Percentiles rank a stretch among this genome's conserved stretches.
These are phyloP conservation scores for Harpagifer antarcticus DNA, from an alignment of 2,797 vertebrate genomes.

Conservation along the genomic window DNA sequence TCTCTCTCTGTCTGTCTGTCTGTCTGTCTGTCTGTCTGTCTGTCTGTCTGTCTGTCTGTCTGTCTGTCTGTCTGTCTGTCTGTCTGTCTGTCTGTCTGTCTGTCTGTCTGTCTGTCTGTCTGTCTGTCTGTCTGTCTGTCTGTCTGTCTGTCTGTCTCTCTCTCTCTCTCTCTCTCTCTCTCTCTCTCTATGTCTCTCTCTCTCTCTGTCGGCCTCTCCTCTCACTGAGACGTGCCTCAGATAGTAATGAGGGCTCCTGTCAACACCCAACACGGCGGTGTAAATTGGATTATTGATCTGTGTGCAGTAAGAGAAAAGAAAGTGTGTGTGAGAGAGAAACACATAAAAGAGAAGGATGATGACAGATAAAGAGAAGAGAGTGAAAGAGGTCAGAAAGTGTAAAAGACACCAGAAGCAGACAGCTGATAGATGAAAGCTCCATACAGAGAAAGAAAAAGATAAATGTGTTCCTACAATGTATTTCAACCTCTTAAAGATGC, in stretches of 20 bases:
- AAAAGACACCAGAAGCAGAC: constrained; percentile 1
- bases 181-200: not conserved
- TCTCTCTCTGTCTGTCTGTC: too few relatives aligned
- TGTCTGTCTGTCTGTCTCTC: too few relatives aligned
- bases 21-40: too few relatives aligned
- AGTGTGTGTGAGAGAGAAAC: not conserved
- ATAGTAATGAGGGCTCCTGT: constrained; percentile 11
- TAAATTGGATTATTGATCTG: constrained; percentile 51
- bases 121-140: too few relatives aligned
- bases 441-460: not conserved
- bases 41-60: too few relatives aligned
- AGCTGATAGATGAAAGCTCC: not conserved
- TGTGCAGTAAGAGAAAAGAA: not conserved
- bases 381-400: not conserved
- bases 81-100: too few relatives aligned
- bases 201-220: not conserved
- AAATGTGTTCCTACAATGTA: not conserved
- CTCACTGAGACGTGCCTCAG: constrained; percentile 3
- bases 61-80: too few relatives aligned
- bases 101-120: too few relatives aligned
- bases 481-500: not conserved
- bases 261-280: not conserved
- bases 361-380: not conserved
- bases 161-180: too few relatives aligned
- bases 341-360: not conserved